These are phyloP conservation scores for Latheticus oryzae DNA, from an alignment of 2,888 invertebrate species.

Conservation along the genomic window DNA sequence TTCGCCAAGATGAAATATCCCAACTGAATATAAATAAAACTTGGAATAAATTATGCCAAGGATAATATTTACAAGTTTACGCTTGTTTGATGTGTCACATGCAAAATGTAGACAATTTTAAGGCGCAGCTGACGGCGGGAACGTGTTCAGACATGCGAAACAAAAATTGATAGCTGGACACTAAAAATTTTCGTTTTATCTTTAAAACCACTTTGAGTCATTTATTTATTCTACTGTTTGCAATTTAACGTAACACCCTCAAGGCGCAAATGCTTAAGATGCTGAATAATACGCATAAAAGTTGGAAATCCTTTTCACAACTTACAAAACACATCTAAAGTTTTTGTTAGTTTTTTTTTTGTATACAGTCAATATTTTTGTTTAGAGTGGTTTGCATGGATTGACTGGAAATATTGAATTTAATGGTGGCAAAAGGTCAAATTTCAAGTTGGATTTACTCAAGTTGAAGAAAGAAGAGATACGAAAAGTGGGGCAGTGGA, in stretches of 20 bases:
- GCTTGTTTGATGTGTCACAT: slow-evolving; percentile 8
- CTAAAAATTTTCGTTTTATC: not conserved
- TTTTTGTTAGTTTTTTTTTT: slow-evolving; percentile 23
- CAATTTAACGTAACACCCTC: slow-evolving; percentile 35
- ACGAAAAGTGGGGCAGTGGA: slow-evolving; percentile 87
- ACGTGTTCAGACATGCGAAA: slow-evolving; percentile 1
- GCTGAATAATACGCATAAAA: slow-evolving; percentile 37
- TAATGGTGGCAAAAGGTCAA: slow-evolving; percentile 83
- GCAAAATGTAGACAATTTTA: slow-evolving; percentile 23
- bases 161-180: not conserved
- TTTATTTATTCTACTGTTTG: slow-evolving; percentile 20
- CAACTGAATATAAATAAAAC: slow-evolving; percentile 3
- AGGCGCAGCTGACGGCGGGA: slow-evolving; percentile 5
- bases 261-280: slow-evolving; percentile 33
- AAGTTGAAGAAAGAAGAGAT: slow-evolving; percentile 83
- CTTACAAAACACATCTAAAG: slow-evolving; percentile 39
- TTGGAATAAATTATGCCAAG: slow-evolving; percentile 18
- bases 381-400: slow-evolving; percentile 83
- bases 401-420: slow-evolving; percentile 90
- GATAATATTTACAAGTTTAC: slow-evolving; percentile 23
- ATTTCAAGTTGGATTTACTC: slow-evolving; percentile 87
- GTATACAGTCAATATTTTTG: slow-evolving; percentile 37
- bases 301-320: slow-evolving; percentile 37
- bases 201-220: not conserved
- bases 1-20: not conserved